Evolutionary conservation across 2,888 invertebrate species (phyloP).

Genomic region (Drosophila limbata): DNA sequence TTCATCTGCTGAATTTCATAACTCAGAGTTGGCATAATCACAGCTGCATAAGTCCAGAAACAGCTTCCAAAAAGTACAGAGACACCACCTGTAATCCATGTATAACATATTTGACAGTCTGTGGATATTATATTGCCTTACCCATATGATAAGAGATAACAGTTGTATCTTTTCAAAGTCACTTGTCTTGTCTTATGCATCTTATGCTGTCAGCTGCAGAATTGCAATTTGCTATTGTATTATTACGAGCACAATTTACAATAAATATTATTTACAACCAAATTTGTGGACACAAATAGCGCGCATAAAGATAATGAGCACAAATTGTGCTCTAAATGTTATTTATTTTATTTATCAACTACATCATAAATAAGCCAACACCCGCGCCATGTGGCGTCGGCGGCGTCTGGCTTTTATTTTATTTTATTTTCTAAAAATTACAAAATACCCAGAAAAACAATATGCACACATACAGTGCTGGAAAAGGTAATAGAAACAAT

Average conservation of each 20-base stretch:
- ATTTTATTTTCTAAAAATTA: background rate
- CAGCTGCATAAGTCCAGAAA: background rate
- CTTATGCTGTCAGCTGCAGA: constrained; percentile 51
- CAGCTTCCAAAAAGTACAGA: background rate
- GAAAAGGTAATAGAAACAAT: too few species aligned
- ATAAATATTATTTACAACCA: constrained; percentile 50
- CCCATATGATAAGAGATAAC: too few species aligned
- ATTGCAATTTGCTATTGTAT: constrained; percentile 4
- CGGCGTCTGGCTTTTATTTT: constrained; percentile 33
- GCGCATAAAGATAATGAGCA: constrained; percentile 60
- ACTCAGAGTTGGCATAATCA: background rate
- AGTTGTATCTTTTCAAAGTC: background rate
- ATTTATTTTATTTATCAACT: constrained; percentile 80
- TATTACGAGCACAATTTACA: constrained; percentile 3
- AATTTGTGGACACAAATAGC: constrained; percentile 46
- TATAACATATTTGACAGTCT: constrained; percentile 7
- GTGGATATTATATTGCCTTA: too few species aligned
- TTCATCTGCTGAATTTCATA: background rate
- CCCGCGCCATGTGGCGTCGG: constrained; percentile 59
- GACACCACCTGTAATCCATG: background rate
- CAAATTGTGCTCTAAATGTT: constrained; percentile 67
- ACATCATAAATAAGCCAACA: constrained; percentile 70
- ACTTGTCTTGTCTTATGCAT: constrained; percentile 14
- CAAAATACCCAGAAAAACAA: constrained; percentile 3
- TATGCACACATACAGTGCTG: too few species aligned